phyloP scores from a whole-genome alignment of 2,113 vertebrate genomes.

The Oxyura jamaicensis region DNA sequence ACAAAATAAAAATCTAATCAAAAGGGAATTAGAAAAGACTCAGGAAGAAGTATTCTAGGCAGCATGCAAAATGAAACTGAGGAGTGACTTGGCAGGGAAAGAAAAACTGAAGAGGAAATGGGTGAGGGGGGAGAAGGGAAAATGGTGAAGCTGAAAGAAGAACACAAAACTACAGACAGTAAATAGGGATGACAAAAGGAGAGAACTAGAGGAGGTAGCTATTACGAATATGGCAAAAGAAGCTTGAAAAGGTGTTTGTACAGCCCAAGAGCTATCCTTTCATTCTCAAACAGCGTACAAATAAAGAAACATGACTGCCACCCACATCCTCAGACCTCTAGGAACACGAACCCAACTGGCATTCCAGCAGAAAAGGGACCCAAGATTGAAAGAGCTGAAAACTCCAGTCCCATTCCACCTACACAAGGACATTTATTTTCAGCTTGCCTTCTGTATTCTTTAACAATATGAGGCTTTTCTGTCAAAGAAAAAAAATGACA shows the following conservation, averaged over 20 bases:
- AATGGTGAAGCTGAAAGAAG: background rate
- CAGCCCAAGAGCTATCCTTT: background rate
- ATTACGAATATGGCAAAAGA: background rate
- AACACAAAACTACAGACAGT: background rate
- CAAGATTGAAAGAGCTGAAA: background rate
- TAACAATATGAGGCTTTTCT: background rate
- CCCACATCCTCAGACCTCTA: background rate
- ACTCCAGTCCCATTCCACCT: background rate
- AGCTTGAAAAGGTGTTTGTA: background rate
- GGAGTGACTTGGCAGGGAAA: background rate
- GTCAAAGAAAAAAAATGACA: background rate
- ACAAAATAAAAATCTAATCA: slow-evolving; percentile 24
- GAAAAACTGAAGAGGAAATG: slow-evolving; percentile 21
- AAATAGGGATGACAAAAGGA: background rate
- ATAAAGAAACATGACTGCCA: background rate
- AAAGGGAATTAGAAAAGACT: slow-evolving; percentile 33
- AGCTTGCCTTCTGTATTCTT: background rate
- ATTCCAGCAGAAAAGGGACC: background rate
- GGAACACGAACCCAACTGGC: background rate
- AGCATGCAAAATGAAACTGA: background rate
- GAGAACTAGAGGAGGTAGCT: background rate
- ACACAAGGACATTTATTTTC: background rate
- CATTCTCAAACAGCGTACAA: background rate
- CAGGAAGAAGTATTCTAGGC: background rate
- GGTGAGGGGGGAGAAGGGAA: background rate